Base-by-base conservation (phyloP, 2,797 vertebrate genomes). In the Spinus pinus region DNA sequence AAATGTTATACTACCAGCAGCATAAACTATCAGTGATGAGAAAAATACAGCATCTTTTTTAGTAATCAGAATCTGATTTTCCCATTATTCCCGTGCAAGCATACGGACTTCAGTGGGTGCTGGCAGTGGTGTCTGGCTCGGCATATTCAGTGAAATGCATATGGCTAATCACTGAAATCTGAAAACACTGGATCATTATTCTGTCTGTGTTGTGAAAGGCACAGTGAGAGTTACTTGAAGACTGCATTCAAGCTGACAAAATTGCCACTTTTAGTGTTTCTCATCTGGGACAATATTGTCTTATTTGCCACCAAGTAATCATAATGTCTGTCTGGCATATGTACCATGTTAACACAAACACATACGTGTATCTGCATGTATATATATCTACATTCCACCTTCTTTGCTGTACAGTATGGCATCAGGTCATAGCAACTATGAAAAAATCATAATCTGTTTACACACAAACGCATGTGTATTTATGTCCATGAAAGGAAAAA, bases 151-250 rank as follows among this genome's bases (percentile, higher is more conserved):
- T 41, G 75, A 60, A 79, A 81, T 73, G 61, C 88, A 88, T 79
- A 89, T 93, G 92, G 95, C 44, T 93, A 37, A 73, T 92, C 67
- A 33, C 3, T 67, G 60, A 12, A 85, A 37, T 88, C 90, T 93
- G 86, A 88, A 95, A 95, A 95, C 83, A 93, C 72, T 67, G 90
- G 46, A 85, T 90, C 62, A 6, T 0, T 0, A 20, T 81, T 51
- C 70, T 94, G 58, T 79, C 86, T 86, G 72, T 81, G 70, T 64
- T 95, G 90, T 94, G 88, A 93, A 94, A 91, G 28, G 57, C 60
- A 47, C 35, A 74, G 64, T 16, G 69, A 57, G 57, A 92, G n/a
- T 47, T 65, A n/a, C 42, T 90, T 37, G 72, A 70, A 82, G 72
- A 57, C 53, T 93, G 78, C 50, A 44, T 77, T 87, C 17, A 24